Base-by-base conservation (phyloP, 1,140 invertebrate genomes). In the Procambarus virginalis region DNA sequence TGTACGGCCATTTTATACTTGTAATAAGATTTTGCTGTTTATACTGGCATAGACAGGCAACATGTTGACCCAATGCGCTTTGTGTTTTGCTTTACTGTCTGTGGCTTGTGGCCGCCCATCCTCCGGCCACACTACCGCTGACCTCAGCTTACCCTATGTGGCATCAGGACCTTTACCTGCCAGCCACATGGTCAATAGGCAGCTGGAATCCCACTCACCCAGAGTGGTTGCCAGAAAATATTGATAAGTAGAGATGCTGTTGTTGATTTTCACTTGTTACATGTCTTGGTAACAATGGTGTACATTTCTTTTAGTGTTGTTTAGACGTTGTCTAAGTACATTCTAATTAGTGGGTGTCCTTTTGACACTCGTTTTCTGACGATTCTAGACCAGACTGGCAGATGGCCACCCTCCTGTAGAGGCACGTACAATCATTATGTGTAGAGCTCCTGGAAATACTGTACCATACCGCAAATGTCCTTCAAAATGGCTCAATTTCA, bases 401-500 rank as follows among this genome's bases (percentile, higher is more conserved):
- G 84, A 86, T 86, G 84, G 84, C 77, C 46, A 86, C 84, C 84
- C 84, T 86, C 73, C 87, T 83, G 34, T 84, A 83, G 81, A 84
- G 88, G 88, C 88, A 77, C 84, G 84, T 86, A 86, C 84, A 86
- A 86, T 86, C 84, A 86, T 86, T 86, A 86, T 86, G 84, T 86
- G 84, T 86, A 86, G 84, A 77, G 76, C 84, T 86, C 84, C 77
- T 86, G 84, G 84, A 49, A 86, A 75, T 58, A 60, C 51, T 81
- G 79, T 81, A 81, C 75, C 51, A 58, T 55, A 81, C 48, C 22
- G 49, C 51, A 48, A 79, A 55, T 89, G 81, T 84, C 81, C 88
- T 89, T 84, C 46, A 89, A 83, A 89, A 89, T 70, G 88, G 88
- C 88, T 89, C 88, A 89, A 89, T 89, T 89, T 89, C 88, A 89